These are phyloP conservation scores for Cyphomyrus discorhynchus DNA, from an alignment of 2,113 vertebrate species.

Conservation along the genomic window DNA sequence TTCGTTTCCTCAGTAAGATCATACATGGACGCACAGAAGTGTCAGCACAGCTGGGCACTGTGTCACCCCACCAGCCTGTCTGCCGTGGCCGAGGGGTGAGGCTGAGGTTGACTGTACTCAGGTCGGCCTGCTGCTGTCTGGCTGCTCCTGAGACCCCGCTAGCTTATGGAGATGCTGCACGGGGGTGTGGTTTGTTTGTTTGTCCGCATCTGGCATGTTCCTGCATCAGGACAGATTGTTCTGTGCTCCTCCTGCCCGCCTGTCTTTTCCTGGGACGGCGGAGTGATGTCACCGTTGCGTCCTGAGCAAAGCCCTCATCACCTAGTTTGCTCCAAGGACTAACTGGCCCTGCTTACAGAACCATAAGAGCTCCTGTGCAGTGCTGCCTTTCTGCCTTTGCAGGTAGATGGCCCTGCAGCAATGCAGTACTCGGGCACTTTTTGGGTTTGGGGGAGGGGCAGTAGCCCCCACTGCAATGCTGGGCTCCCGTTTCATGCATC, in stretches of 20 bases:
- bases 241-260: not conserved
- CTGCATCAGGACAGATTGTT: not conserved
- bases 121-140: not conserved
- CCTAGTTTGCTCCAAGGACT: not conserved
- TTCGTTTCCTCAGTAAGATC: not conserved
- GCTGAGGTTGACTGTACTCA: not conserved
- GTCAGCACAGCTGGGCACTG: not conserved
- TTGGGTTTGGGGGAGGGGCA: not conserved
- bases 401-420: not conserved
- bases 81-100: not conserved
- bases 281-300: not conserved
- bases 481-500: not conserved
- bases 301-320: not conserved
- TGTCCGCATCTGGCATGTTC: not conserved
- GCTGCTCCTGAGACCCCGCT: not conserved
- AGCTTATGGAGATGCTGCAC: not conserved
- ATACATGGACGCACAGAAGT: not conserved
- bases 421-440: not conserved
- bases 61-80: not conserved
- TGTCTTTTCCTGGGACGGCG: not conserved
- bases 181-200: not conserved
- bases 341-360: not conserved
- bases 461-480: not conserved
- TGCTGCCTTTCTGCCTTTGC: not conserved
- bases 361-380: not conserved